Base-by-base conservation (phyloP, 2,888 invertebrate genomes). In the Drosophila kokeensis region DNA sequence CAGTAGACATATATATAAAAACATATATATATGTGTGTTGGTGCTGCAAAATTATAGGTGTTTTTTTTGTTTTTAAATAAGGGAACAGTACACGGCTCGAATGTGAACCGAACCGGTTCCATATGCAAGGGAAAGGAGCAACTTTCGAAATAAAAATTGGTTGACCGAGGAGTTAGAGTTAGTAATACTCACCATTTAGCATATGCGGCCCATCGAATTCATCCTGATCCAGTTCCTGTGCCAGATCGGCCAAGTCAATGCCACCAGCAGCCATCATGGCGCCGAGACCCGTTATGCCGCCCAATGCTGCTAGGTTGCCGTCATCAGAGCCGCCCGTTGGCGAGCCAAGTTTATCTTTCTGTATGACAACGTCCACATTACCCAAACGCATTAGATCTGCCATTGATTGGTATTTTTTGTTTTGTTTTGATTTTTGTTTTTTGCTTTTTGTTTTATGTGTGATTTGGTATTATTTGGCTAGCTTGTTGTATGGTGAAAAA, bases 291-390 rank as follows among this genome's bases (percentile, higher is more conserved):
- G 87, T 84, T 80, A 86, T 87, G 32, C 90, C 92, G 58, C 90
- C 92, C 55, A 91, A 73, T 27, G 90, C 91, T 49, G 91, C 91
- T 82, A 92, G 86, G 85, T 96, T 96, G 49, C 97, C 97, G 92
- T 97, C 97, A 89, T 97, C 97, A 69, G 97, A 97, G 90, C 97
- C 97, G 68, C 97, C 97, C 82, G 97, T 97, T 53, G 97, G 97
- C 70, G 97, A 97, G 79, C 97, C 96, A 82, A 96, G 93, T 93
- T 96, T 96, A 93, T 96, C 96, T 94, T 96, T 96, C 91, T 95
- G 95, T 93, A 95, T 95, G 93, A 95, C 95, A 69, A 94, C 94
- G 87, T 92, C 92, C 74, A 95, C 94, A 92, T 95, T 95, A 92
- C 95, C 95, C 94, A 95, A 94, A 89, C 96, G 95, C 93, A 96